Evolutionary conservation across 1,140 invertebrate species (phyloP), one percentile per base, ranked within the genome.

Genomic region (Lasioglossum baleicum): DNA sequence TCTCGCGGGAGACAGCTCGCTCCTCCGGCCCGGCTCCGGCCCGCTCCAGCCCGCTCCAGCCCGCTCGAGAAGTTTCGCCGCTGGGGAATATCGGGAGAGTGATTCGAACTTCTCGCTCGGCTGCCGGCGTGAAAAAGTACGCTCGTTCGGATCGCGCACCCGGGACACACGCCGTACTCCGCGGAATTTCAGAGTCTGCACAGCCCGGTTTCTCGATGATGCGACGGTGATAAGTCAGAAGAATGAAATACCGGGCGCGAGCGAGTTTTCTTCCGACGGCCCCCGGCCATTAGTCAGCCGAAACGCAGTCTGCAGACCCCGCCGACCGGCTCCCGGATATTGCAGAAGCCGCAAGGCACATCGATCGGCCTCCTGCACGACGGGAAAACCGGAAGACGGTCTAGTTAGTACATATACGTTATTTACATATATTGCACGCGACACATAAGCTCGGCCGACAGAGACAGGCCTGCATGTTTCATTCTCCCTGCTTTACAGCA

Each of bases 361-460:
- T 80, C 63, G 70, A 74, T 74, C 44, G 8, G 8, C 8, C 8
- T 48, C 71, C 22, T 7, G 51, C 15, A 35, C 60, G 70, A 17
- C 58, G 20, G 42, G 53, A 60, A 48, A 66, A 53, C 40, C n/a
- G 70, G 77, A 67, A 74, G 70, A 60, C 40, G 64, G 42, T 63
- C 56, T 78, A 65, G 61, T 66, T 79, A 44, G 61, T 67, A 42
- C 51, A 61, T 22, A 66, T 10, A 26, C 42, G 70, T 74, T 66
- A 80, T 80, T 74, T 80, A 74, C 77, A 74, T 80, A 74, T 80
- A 74, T 80, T 74, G 74, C 44, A 74, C 26, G 26, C 22, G 77
- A 60, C 63, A n/a, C 67, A 26, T 78, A 65, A 78, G 51, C 15
- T 48, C 48, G 17, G 13, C 20, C 2, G 11, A 4, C 44, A 11